A percentile compares a stretch with the other conserved stretches of the same genome.
Conservation (phyloP, 2,888 invertebrate species). For the Oxytorus armatus region DNA sequence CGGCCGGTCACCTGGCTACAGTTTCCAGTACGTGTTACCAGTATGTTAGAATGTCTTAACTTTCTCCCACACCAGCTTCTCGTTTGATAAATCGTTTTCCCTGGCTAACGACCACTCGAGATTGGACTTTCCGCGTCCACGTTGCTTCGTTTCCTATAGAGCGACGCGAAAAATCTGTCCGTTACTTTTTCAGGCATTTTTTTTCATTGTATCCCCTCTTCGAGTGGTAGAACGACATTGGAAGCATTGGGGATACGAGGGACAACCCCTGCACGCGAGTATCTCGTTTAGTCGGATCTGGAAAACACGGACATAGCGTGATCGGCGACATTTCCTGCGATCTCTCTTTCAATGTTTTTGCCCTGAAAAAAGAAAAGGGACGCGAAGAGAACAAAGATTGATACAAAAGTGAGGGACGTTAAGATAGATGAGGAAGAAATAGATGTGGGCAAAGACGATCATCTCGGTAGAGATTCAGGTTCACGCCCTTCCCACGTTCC, state of each 20-base stretch:
- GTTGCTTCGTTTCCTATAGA: constrained; percentile 4
- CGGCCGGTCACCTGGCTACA: constrained; percentile 14
- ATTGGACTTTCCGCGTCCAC: constrained; percentile 19
- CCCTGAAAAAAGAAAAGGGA: constrained; percentile 15
- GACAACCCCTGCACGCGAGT: constrained; percentile 11
- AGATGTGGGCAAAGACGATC: constrained; percentile 13
- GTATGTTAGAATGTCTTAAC: constrained; percentile 3
- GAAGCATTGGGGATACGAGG: constrained; percentile 13
- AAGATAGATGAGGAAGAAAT: constrained; percentile 29
- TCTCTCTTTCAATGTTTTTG: constrained; percentile 2
- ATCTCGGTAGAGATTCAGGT: constrained; percentile 26
- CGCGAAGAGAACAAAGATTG: constrained; percentile 12
- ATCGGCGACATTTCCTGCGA: constrained; percentile 13
- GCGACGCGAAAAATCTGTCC: constrained; percentile 35
- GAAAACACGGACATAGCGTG: constrained; percentile 27
- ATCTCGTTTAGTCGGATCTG: constrained; percentile 42
- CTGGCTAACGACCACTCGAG: constrained; percentile 51
- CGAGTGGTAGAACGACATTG: neutral
- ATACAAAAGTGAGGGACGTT: constrained; percentile 20
- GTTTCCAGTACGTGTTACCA: neutral
- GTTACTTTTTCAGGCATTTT: constrained; percentile 48
- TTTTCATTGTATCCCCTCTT: constrained; percentile 5
- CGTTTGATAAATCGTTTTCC: constrained; percentile 47
- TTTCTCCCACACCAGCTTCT: constrained; percentile 14
- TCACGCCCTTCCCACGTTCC: constrained; percentile 48